Conservation (phyloP, 2,888 invertebrate genomes). For the Spilarctia lutea region DNA sequence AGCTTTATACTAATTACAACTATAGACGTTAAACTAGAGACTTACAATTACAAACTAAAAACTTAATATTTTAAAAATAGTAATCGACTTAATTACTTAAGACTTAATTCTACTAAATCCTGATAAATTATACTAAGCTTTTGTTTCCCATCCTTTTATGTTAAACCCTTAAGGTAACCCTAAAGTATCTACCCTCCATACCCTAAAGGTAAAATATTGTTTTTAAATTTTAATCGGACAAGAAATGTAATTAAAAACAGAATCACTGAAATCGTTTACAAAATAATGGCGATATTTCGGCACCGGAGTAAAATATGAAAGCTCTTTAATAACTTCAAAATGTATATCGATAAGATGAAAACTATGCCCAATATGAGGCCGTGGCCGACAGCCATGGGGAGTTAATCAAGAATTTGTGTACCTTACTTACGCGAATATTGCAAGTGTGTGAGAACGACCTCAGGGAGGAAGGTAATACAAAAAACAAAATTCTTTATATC, state of each 20-base stretch:
- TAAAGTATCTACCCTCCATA: too few relatives aligned
- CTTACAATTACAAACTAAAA: too few relatives aligned
- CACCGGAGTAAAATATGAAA: too few relatives aligned
- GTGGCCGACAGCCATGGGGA: neutral
- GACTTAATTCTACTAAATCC: neutral
- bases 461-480: neutral
- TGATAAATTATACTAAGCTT: neutral
- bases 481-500: too few relatives aligned
- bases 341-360: neutral
- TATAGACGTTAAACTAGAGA: too few relatives aligned
- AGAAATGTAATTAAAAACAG: too few relatives aligned
- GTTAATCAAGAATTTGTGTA: neutral
- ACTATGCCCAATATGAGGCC: neutral
- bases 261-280: neutral
- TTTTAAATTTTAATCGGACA: neutral
- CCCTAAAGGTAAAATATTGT: neutral
- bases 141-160: neutral
- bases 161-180: neutral
- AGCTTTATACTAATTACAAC: too few relatives aligned
- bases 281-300: neutral
- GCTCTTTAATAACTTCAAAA: neutral
- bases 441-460: neutral
- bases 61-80: too few relatives aligned
- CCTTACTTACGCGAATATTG: too few relatives aligned
- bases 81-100: neutral